Evolutionary conservation across 2,797 vertebrate genomes (phyloP).

Genomic region (Sylvilagus floridanus): DNA sequence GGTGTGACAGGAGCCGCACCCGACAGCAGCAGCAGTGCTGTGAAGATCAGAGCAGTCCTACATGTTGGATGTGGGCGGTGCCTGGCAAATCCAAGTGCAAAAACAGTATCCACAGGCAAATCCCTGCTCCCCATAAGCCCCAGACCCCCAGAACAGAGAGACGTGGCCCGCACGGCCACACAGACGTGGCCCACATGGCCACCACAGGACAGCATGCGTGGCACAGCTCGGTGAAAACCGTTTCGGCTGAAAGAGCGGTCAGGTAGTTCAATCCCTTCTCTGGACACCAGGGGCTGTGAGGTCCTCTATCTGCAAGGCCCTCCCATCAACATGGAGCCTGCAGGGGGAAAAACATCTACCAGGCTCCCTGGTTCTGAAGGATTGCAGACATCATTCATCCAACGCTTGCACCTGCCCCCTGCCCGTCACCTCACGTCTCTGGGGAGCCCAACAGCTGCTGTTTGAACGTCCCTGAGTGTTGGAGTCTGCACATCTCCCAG

Average conservation of each 20-base stretch:
- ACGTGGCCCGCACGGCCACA: fast-evolving
- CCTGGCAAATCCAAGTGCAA: not conserved
- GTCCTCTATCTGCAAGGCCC: not conserved
- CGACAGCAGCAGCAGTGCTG: too few species aligned
- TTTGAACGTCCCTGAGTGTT: not conserved
- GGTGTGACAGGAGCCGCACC: not conserved
- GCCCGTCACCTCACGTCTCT: not conserved
- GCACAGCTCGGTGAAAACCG: not conserved
- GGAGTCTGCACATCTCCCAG: not conserved
- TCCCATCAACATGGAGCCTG: too few species aligned
- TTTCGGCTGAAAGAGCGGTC: not conserved
- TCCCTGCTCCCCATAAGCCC: not conserved
- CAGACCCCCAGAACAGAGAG: not conserved
- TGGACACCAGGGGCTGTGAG: not conserved
- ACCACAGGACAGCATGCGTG: not conserved
- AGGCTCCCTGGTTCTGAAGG: not conserved
- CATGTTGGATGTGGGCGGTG: not conserved
- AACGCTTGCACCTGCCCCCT: not conserved
- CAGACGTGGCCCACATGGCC: not conserved
- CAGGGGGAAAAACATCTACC: not conserved
- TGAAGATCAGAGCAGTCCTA: too few species aligned
- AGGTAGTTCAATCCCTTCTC: not conserved
- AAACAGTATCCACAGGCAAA: not conserved
- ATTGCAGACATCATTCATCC: not conserved
- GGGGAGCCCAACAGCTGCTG: not conserved